These are phyloP conservation scores for Copsychus sechellarum DNA, from an alignment of 2,113 vertebrate genomes.

Conservation along the genomic window DNA sequence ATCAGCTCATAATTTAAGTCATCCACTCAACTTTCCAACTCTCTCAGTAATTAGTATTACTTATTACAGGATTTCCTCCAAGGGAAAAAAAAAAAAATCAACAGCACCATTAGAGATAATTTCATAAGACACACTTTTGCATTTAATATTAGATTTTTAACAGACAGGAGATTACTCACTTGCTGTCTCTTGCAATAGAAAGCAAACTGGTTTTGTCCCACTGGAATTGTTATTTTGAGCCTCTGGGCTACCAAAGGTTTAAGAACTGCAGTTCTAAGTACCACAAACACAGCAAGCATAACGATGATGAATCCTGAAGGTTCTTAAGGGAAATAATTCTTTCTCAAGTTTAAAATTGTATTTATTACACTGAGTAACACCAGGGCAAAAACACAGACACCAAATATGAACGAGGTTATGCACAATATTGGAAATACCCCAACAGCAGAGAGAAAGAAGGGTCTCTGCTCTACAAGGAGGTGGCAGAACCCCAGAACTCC, in stretches of 20 bases:
- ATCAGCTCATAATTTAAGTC: background rate
- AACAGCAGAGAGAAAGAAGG: background rate
- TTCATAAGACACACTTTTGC: background rate
- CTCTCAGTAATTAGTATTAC: slow-evolving; percentile 16
- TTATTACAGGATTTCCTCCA: background rate
- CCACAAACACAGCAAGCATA: background rate
- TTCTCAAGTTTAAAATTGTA: background rate
- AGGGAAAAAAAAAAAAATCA: slow-evolving; percentile 8
- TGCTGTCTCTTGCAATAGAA: background rate
- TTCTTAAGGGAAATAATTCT: slow-evolving; percentile 1
- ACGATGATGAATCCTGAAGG: background rate
- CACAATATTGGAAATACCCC: background rate
- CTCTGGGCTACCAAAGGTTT: background rate
- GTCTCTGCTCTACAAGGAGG: background rate
- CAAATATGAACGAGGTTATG: background rate
- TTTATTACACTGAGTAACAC: slow-evolving; percentile 9
- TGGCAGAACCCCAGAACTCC: background rate
- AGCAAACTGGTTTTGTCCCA: background rate
- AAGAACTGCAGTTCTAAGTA: background rate
- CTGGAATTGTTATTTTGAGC: background rate
- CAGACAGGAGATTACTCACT: slow-evolving; percentile 18
- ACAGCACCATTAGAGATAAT: background rate
- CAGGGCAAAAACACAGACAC: background rate
- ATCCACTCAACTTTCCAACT: background rate
- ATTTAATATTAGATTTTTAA: slow-evolving; percentile 42